Evolutionary conservation across 2,113 vertebrate genomes (phyloP).

Genomic region (Willisornis vidua): DNA sequence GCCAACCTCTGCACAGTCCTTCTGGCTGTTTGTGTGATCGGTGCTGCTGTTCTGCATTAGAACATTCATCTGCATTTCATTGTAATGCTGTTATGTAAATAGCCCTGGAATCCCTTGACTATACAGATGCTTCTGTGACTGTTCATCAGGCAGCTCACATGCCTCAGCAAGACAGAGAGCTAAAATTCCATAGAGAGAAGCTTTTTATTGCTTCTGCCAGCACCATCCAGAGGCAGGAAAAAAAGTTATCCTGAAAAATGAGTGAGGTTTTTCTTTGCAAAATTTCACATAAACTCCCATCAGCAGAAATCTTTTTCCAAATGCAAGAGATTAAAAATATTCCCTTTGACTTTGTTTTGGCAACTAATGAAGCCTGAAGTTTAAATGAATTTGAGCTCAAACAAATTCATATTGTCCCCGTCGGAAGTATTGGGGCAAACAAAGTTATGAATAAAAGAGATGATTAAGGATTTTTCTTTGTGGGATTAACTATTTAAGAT

Average conservation of each 20-base stretch:
- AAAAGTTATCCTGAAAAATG: neutral
- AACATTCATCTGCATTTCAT: neutral
- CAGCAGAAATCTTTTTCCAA: neutral
- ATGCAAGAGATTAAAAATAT: neutral
- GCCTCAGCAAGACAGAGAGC: neutral
- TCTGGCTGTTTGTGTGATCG: neutral
- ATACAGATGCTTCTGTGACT: neutral
- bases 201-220: neutral
- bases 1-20: neutral
- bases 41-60: neutral
- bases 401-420: neutral
- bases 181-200: neutral
- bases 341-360: neutral
- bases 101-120: neutral
- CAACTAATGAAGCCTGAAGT: neutral
- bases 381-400: neutral
- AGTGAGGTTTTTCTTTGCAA: neutral
- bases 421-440: neutral
- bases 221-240: constrained; percentile 28
- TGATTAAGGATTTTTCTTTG: neutral
- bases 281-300: neutral
- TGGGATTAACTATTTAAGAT: neutral
- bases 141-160: neutral
- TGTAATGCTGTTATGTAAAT: neutral
- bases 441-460: neutral